A percentile compares a stretch with the other conserved stretches of the same genome.
Conservation (phyloP, 2,113 vertebrate genomes). For the Elephas maximus region DNA sequence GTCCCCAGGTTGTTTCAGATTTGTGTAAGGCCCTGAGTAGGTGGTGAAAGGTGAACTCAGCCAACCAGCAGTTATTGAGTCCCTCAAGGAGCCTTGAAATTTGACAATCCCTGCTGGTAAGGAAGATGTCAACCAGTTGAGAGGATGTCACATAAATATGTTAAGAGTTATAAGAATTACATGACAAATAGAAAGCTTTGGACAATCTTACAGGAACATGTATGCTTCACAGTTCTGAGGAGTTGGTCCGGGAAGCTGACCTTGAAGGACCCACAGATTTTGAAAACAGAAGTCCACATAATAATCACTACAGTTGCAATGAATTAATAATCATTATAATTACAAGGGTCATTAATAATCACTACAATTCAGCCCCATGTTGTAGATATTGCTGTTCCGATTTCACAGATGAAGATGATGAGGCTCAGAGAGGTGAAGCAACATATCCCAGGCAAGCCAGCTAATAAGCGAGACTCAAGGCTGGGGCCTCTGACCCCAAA, state of each 20-base stretch:
- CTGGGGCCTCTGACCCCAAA: background rate
- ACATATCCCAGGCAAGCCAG: background rate
- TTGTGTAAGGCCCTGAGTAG: background rate
- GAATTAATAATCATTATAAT: background rate
- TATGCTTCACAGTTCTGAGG: background rate
- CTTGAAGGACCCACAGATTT: background rate
- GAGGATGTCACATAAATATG: background rate
- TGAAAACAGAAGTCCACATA: background rate
- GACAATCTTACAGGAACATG: background rate
- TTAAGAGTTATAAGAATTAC: constrained; percentile 44
- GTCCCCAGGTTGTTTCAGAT: background rate
- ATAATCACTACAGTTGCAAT: too few relatives aligned
- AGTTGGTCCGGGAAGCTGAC: background rate
- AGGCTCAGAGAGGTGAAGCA: background rate
- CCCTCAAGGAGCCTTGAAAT: background rate
- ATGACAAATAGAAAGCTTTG: background rate
- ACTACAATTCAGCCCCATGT: background rate
- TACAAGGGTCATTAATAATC: background rate
- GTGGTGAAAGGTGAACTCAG: too few relatives aligned
- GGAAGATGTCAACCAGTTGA: background rate
- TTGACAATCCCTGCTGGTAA: background rate
- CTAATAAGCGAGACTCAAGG: background rate
- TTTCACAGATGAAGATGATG: background rate
- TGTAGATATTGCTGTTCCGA: background rate
- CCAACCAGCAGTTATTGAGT: background rate